phyloP scores from a whole-genome alignment of 2,113 vertebrate species.

The Romanogobio albipinnatus region DNA sequence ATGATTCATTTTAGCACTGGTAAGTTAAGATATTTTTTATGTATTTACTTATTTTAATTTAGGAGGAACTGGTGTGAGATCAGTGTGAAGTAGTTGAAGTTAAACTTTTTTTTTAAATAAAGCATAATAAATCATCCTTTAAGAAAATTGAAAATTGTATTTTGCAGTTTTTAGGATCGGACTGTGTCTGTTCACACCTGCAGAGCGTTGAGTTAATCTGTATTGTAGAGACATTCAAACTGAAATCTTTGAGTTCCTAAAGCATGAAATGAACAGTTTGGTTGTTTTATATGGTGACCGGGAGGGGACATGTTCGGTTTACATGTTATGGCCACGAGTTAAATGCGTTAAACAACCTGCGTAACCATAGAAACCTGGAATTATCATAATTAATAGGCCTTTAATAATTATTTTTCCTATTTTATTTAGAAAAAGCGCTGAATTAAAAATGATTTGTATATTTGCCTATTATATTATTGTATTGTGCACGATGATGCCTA shows the following conservation, averaged over 20 bases:
- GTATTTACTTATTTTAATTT: background rate
- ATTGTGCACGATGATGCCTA: too few relatives aligned
- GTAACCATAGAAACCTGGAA: too few relatives aligned
- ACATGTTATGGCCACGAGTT: too few relatives aligned
- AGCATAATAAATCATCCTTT: background rate
- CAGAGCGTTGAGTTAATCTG: background rate
- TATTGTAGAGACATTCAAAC: background rate
- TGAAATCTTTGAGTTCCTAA: background rate
- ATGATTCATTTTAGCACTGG: conserved; percentile 9
- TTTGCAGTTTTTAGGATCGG: background rate
- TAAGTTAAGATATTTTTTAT: background rate
- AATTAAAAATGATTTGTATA: too few relatives aligned
- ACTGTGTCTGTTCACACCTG: background rate
- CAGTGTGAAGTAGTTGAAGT: background rate
- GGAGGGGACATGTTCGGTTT: too few relatives aligned
- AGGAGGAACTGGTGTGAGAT: background rate
- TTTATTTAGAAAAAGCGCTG: too few relatives aligned
- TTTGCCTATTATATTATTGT: too few relatives aligned
- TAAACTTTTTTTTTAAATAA: too few relatives aligned
- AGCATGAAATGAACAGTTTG: background rate
- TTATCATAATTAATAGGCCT: too few relatives aligned
- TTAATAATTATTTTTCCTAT: too few relatives aligned
- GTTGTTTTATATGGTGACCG: background rate
- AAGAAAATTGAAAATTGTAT: background rate
- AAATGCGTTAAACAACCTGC: too few relatives aligned